Conservation (phyloP, 2,113 vertebrate species). For the Origma solitaria region DNA sequence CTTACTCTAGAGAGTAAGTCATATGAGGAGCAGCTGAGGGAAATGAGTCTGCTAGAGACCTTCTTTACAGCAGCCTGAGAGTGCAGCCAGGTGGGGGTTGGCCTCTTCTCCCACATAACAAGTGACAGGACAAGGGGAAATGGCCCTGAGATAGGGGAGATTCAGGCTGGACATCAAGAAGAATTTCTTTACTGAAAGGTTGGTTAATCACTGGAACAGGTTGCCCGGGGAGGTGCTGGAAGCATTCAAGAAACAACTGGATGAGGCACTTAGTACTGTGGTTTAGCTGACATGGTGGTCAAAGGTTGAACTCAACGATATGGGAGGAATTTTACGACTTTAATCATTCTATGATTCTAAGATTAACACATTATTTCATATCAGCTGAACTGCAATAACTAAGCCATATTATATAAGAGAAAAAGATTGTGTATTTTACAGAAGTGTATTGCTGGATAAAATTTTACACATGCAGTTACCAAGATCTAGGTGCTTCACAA, state of each 20-base stretch:
- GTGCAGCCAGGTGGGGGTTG: background rate
- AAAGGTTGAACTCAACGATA: background rate
- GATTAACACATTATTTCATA: background rate
- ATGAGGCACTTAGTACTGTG: rapidly evolving
- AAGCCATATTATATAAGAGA: background rate
- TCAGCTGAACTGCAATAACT: background rate
- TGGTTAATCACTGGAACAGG: rapidly evolving
- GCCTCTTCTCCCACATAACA: background rate
- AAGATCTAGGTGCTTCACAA: background rate
- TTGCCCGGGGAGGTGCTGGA: background rate
- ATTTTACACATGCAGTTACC: background rate
- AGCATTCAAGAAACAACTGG: background rate
- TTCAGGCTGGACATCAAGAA: background rate
- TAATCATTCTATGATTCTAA: background rate
- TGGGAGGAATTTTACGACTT: background rate
- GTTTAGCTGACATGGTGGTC: background rate
- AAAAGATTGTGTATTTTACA: background rate
- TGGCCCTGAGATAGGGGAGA: background rate
- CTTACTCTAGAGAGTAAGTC: background rate
- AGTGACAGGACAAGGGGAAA: background rate
- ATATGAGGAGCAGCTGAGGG: background rate
- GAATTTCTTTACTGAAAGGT: background rate
- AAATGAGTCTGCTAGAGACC: background rate
- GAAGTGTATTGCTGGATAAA: background rate
- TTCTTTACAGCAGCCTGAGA: background rate